phyloP scores from a whole-genome alignment of 2,888 invertebrate species.

The Leptopilina drosophilae region DNA sequence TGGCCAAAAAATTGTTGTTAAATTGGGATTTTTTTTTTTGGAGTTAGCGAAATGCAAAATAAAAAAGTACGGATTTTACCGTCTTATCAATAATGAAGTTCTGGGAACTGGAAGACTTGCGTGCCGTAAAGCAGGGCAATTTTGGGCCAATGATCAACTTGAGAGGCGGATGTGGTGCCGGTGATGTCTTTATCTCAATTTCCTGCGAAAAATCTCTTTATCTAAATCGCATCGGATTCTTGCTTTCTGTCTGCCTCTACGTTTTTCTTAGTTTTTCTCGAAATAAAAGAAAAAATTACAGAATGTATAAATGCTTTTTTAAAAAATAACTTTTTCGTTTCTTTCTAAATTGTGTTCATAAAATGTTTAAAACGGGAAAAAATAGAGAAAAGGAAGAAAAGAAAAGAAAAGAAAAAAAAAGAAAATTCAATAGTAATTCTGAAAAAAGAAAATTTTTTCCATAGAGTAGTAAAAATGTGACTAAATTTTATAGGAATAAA shows the following conservation, averaged over 20 bases:
- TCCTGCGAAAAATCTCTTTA: conserved; percentile 73
- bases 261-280: conserved; percentile 50
- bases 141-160: conserved; percentile 75
- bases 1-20: conserved; percentile 39
- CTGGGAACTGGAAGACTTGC: conserved; percentile 75
- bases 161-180: conserved; percentile 73
- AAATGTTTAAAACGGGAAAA: too few species aligned
- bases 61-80: conserved; percentile 73
- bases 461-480: too few species aligned
- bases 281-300: background rate
- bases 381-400: too few species aligned
- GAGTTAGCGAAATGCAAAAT: conserved; percentile 46
- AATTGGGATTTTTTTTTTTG: conserved; percentile 20
- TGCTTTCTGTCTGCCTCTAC: conserved; percentile 63
- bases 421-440: too few species aligned
- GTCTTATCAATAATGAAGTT: conserved; percentile 76
- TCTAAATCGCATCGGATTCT: conserved; percentile 66
- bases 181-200: conserved; percentile 72
- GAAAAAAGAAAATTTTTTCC: too few species aligned
- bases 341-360: background rate
- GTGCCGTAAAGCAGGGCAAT: conserved; percentile 74
- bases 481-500: too few species aligned
- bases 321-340: background rate
- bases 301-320: background rate
- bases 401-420: too few species aligned